Evolutionary conservation across 1,140 invertebrate genomes (phyloP).

Genomic region (Oryctes rhinoceros): DNA sequence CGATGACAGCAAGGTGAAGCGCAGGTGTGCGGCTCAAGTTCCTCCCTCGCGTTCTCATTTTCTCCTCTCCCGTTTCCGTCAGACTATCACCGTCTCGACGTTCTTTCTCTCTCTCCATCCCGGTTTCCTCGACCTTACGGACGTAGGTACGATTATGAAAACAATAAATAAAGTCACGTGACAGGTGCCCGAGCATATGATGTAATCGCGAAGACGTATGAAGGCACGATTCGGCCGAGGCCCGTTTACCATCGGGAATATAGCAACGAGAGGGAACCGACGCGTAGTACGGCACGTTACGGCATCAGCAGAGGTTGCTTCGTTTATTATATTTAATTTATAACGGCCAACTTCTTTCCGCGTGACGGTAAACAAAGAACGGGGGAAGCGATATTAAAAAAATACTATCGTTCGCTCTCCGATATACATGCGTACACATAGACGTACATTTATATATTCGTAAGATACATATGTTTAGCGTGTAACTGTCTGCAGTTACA

Average conservation of each 20-base stretch:
- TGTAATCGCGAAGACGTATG: slow-evolving; percentile 45
- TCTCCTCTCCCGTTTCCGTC: not conserved
- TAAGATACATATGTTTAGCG: slow-evolving; percentile 18
- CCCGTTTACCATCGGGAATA: not conserved
- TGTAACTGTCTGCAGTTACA: slow-evolving; percentile 35
- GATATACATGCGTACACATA: too few species aligned
- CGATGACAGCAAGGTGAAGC: not conserved
- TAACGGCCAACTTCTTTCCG: too few species aligned
- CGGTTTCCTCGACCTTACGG: not conserved
- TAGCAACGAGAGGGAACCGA: too few species aligned
- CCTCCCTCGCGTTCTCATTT: not conserved
- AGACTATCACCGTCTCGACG: not conserved
- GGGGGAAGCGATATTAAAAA: too few species aligned
- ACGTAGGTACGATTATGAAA: slow-evolving; percentile 44
- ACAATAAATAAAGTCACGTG: slow-evolving; percentile 46
- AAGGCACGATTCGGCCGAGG: slow-evolving; percentile 38
- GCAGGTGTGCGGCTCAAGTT: not conserved
- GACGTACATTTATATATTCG: too few species aligned
- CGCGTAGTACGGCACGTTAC: too few species aligned
- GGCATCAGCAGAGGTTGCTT: too few species aligned
- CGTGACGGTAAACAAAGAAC: too few species aligned
- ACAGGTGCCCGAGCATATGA: slow-evolving; percentile 45
- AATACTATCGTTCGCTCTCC: too few species aligned
- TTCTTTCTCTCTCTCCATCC: not conserved
- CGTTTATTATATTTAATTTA: too few species aligned